Evolutionary conservation across 2,797 vertebrate genomes (phyloP).

Genomic region (Pagetopsis macropterus): DNA sequence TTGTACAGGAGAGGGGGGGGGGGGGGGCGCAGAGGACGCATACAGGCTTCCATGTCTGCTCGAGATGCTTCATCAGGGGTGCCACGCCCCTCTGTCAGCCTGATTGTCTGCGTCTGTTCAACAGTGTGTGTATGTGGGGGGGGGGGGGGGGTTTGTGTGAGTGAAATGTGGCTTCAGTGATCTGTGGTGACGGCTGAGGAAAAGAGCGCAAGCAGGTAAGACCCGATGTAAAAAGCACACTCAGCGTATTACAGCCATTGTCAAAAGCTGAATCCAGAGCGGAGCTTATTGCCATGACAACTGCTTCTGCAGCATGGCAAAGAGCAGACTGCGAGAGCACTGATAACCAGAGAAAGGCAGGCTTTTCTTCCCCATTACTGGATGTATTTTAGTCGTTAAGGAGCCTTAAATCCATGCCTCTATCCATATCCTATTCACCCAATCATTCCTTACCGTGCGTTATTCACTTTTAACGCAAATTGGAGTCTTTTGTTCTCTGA

Average conservation of each 20-base stretch:
- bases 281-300: conserved; percentile 82
- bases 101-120: conserved; percentile 20
- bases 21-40: conserved; percentile 11
- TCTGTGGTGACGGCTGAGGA: conserved; percentile 37
- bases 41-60: conserved; percentile 23
- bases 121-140: neutral
- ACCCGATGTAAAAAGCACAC: conserved; percentile 70
- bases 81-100: conserved; percentile 64
- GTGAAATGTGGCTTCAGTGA: conserved; percentile 35
- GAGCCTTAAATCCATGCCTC: conserved; percentile 37
- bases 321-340: conserved; percentile 63
- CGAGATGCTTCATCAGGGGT: conserved; percentile 45
- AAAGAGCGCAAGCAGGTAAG: conserved; percentile 60
- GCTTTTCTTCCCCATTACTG: conserved; percentile 55
- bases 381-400: conserved; percentile 47
- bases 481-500: conserved; percentile 60
- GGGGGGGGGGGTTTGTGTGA: neutral
- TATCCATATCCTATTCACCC: conserved; percentile 23
- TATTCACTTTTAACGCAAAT: conserved; percentile 42
- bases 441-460: conserved; percentile 20
- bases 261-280: conserved; percentile 75
- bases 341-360: conserved; percentile 58
- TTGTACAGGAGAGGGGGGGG: conserved; percentile 7
- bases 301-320: conserved; percentile 74
- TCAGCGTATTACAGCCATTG: conserved; percentile 80